These are phyloP conservation scores for Linnaemya tessellans DNA, from an alignment of 2,888 invertebrate genomes.

Conservation along the genomic window DNA sequence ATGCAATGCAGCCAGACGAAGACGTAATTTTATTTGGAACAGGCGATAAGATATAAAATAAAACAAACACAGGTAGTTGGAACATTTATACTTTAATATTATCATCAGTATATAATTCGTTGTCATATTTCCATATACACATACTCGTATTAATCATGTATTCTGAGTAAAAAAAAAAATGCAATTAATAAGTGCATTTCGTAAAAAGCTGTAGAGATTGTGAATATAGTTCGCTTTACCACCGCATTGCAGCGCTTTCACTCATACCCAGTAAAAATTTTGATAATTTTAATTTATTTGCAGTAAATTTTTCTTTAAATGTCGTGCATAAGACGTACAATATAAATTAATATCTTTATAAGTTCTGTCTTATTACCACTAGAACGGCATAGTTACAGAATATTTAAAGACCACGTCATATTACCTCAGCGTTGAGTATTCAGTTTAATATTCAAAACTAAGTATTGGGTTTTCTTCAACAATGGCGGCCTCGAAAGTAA, in stretches of 20 bases:
- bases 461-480: conserved; percentile 27
- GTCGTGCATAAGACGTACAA: too few relatives aligned
- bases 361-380: too few relatives aligned
- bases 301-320: too few relatives aligned
- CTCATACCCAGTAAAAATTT: too few relatives aligned
- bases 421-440: too few relatives aligned
- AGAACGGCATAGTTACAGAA: too few relatives aligned
- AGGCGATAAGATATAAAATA: conserved; percentile 16
- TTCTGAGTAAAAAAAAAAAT: neutral
- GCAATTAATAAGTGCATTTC: neutral
- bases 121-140: neutral
- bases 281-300: too few relatives aligned
- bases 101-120: neutral
- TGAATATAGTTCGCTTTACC: neutral
- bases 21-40: conserved; percentile 1
- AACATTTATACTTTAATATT: neutral
- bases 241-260: neutral
- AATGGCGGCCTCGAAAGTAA: conserved; percentile 24
- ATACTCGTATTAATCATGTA: neutral
- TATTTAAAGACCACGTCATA: too few relatives aligned
- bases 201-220: neutral
- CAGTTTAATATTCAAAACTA: neutral
- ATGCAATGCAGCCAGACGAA: conserved; percentile 16
- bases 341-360: too few relatives aligned
- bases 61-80: neutral